Base-by-base conservation (phyloP, 2,797 vertebrate species). In the Eleutherodactylus coqui region DNA sequence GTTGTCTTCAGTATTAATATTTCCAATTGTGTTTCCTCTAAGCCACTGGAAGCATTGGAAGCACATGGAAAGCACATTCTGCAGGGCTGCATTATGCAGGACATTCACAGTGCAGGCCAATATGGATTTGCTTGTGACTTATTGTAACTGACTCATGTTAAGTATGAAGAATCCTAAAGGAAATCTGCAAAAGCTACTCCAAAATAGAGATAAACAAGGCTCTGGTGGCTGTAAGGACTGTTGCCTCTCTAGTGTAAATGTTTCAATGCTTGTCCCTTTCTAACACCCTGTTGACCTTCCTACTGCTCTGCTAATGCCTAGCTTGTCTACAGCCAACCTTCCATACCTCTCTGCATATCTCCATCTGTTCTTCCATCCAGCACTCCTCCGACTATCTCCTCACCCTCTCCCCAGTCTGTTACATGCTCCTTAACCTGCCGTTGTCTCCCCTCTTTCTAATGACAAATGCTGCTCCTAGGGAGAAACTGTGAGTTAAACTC, bases 401-500 rank as follows among this genome's bases (percentile, higher is more conserved):
- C 38, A 47, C 29, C 19, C 70, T 41, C 67, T 75, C 70, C 83
- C 41, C 60, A 32, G 55, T 84, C 69, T 88, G 79, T 19, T 49
- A 88, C 86, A 75, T 70, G 64, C 45, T 77, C 89, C 86, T 88
- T 92, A 92, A 93, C 84, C 73, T 58, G 82, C 90, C 90, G 83
- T 92, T 92, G 88, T 93, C 89, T 91, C 90, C 91, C 89, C 89
- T 91, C 86, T 90, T 92, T 90, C 90, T 85, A 87, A 85, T 90
- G 77, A 47, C 45, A 89, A 90, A 89, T 87, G 86, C 91, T 76
- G 90, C 92, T 91, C 89, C 55, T 90, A 93, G 93, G 92, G 93
- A 92, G 88, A 90, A 91, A 93, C 93, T 91, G 92, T 93, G 93
- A 93, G 93, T 93, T 86, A 88, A 76, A 88, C 70, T 69, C 76